Base-by-base conservation (phyloP, 2,797 vertebrate genomes). In the Hippopotamyrus pictus region DNA sequence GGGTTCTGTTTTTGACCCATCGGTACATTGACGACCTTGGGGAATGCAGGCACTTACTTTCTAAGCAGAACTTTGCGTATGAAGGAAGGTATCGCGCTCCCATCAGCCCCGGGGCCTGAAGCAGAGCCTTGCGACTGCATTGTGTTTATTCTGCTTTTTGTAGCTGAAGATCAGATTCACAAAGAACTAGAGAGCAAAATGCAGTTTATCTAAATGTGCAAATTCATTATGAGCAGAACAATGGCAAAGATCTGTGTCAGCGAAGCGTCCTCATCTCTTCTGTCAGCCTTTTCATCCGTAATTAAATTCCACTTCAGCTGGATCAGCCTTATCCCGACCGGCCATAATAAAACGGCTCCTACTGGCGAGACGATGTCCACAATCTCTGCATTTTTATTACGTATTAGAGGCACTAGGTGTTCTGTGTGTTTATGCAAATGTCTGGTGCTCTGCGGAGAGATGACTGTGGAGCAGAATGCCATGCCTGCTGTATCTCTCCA, bases 351-450 rank as follows among this genome's bases (percentile, higher is more conserved):
- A 86, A 51, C 50, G 2, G 25, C 84, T 33, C 14, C 51, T 53
- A n/a, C 48, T 51, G 84, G 46, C 3, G 29, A 54, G 48, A 46
- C 37, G 22, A 51, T 11, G 84, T 53, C 48, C 84, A 51, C 50
- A 29, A 53, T 53, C 22, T 17, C 9, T 51, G 84, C 84, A 51
- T 51, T 86, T 51, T 86, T 53, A 86, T 86, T 53, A 17, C 1
- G 22, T 19, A 29, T 48, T 29, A 51, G 9, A 86, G 48, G 5
- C n/a, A 54, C 12, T 33, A 29, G n/a, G 84, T 29, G 84, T 17
- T 25, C 51, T 86, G 12, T 86, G 22, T 86, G 22, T 48, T 54
- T 54, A 86, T 86, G 84, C 84, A 86, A 86, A 85, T 85, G 84
- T 17, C 29, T 29, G 11, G 12, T 29, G 12, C 22, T 86, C 46